A percentile compares a stretch with the other conserved stretches of the same genome.
Evolutionary conservation across 2,113 vertebrate species (phyloP).

Genomic region (Tinamus guttatus): DNA sequence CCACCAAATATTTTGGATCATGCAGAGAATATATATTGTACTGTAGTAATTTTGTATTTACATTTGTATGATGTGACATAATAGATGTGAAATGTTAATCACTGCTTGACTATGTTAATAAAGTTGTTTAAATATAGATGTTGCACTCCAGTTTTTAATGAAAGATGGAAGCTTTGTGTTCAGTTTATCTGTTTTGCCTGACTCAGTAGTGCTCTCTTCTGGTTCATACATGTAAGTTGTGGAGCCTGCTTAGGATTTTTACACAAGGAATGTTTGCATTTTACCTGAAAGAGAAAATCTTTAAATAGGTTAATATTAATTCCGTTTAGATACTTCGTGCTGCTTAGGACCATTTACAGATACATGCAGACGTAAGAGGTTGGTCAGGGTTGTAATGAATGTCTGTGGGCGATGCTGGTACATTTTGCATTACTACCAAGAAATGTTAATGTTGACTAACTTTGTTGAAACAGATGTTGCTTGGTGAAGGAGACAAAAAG

Average conservation of each 20-base stretch:
- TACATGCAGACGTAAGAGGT: not conserved
- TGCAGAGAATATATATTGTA: constrained; percentile 99
- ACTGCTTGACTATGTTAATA: constrained; percentile 99
- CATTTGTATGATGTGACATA: constrained; percentile 97
- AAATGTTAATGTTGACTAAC: not conserved
- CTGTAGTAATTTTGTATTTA: constrained; percentile 99
- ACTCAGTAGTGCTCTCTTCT: not conserved
- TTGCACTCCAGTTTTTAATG: constrained; percentile 78
- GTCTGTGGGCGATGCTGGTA: not conserved
- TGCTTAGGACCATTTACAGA: not conserved
- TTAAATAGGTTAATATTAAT: not conserved
- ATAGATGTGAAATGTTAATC: constrained; percentile 95
- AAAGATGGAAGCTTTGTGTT: constrained; percentile 41
- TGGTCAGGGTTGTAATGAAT: not conserved
- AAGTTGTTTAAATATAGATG: constrained; percentile 93
- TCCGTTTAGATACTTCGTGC: not conserved
- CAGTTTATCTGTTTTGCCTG: not conserved
- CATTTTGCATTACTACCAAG: not conserved
- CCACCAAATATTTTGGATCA: constrained; percentile 99
- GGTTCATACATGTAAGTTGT: not conserved
- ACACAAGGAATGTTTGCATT: not conserved
- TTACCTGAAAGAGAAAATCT: not conserved
- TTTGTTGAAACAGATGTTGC: not conserved
- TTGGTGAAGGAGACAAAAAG: not conserved
- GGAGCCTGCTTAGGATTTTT: not conserved